phyloP scores from a whole-genome alignment of 1,140 invertebrate species.

The Bicyclus anynana region DNA sequence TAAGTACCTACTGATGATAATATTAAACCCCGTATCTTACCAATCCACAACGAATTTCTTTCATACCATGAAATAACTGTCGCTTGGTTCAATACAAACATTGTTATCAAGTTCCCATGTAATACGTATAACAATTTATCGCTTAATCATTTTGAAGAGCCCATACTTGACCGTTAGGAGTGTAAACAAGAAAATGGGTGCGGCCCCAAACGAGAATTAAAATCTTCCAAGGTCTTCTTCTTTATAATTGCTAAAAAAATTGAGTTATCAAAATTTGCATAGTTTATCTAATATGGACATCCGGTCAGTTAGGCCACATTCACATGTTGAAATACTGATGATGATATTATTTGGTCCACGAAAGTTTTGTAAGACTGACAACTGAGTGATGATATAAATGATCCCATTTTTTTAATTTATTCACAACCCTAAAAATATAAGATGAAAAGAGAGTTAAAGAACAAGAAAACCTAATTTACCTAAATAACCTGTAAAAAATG shows the following conservation, averaged over 20 bases:
- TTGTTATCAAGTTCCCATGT: conserved; percentile 40
- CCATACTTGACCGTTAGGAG: conserved; percentile 40
- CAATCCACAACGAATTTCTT: conserved; percentile 38
- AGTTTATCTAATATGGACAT: conserved; percentile 30
- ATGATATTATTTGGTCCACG: too few species aligned
- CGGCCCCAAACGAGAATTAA: conserved; percentile 36
- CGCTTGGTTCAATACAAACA: conserved; percentile 49
- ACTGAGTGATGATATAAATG: too few species aligned
- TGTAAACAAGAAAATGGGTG: conserved; percentile 51
- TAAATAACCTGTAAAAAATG: too few species aligned
- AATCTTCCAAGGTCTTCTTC: conserved; percentile 41
- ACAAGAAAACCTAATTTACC: too few species aligned
- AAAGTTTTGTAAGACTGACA: too few species aligned
- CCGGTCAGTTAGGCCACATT: conserved; percentile 30
- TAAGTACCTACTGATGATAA: neutral
- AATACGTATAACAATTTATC: conserved; percentile 47
- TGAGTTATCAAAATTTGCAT: conserved; percentile 20
- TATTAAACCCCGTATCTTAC: neutral
- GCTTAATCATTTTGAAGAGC: conserved; percentile 50
- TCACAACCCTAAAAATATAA: too few species aligned
- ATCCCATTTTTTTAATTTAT: too few species aligned
- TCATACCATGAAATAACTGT: conserved; percentile 46
- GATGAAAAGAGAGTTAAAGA: too few species aligned
- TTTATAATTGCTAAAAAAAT: conserved; percentile 23
- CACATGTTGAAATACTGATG: conserved; percentile 14